Evolutionary conservation across 2,113 vertebrate species (phyloP).

Genomic region (Platycercus adscitus): DNA sequence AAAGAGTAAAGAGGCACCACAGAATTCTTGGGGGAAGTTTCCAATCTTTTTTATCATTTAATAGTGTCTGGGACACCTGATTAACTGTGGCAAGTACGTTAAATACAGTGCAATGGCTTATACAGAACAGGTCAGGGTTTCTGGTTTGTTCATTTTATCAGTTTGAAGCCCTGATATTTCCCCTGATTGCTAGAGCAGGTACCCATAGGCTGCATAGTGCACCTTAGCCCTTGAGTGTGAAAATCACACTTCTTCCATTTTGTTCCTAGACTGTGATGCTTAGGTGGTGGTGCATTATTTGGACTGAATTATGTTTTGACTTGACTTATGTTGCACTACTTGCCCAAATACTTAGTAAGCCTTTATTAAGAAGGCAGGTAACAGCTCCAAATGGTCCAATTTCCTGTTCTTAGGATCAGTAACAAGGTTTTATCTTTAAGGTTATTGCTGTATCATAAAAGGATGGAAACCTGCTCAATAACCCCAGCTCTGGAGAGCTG

Average conservation of each 20-base stretch:
- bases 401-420: background rate
- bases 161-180: background rate
- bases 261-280: background rate
- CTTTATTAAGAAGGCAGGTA: background rate
- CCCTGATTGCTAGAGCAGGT: constrained; percentile 9
- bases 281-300: background rate
- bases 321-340: background rate
- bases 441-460: background rate
- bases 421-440: background rate
- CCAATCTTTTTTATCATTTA: constrained; percentile 16
- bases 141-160: constrained; percentile 47
- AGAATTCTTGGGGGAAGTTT: constrained; percentile 26
- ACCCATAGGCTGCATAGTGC: background rate
- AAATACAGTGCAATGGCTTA: constrained; percentile 12
- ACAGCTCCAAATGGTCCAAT: background rate
- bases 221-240: background rate
- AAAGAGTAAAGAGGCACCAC: constrained; percentile 14
- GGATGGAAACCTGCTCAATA: background rate
- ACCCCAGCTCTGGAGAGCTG: background rate
- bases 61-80: constrained; percentile 53
- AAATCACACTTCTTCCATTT: background rate
- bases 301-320: background rate
- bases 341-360: background rate
- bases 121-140: constrained; percentile 5
- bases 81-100: constrained; percentile 56